phyloP scores from a whole-genome alignment of 2,888 invertebrate genomes.

The Scaptomyza cyrtandrae region DNA sequence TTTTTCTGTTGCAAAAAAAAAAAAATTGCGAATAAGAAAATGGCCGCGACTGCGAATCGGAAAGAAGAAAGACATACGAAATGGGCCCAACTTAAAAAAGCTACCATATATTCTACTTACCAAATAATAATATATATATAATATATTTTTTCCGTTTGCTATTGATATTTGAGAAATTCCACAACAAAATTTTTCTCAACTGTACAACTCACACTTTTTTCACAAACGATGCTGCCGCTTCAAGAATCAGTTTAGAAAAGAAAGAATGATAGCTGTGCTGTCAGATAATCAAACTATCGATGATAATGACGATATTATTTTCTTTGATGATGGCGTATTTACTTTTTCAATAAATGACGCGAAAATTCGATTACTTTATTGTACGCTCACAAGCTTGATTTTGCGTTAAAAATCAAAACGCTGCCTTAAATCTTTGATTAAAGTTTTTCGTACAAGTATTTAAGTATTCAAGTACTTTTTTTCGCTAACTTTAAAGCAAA shows the following conservation, averaged over 20 bases:
- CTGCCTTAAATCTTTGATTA: no score
- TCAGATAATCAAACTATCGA: neutral
- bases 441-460: no score
- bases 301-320: neutral
- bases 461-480: no score
- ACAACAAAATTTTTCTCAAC: neutral
- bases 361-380: neutral
- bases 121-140: neutral
- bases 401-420: no score
- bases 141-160: neutral
- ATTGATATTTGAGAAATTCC: neutral
- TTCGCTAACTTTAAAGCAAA: conserved; percentile 9
- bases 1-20: neutral
- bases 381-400: neutral
- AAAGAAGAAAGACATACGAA: neutral
- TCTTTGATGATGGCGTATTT: neutral
- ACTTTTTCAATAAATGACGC: neutral
- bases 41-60: neutral
- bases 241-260: neutral
- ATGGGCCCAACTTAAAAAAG: neutral
- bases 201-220: neutral
- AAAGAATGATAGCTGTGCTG: neutral
- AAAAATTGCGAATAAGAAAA: neutral
- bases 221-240: neutral
- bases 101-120: neutral